Conservation (phyloP, 2,797 vertebrate species). For the Dicrostonyx torquatus region DNA sequence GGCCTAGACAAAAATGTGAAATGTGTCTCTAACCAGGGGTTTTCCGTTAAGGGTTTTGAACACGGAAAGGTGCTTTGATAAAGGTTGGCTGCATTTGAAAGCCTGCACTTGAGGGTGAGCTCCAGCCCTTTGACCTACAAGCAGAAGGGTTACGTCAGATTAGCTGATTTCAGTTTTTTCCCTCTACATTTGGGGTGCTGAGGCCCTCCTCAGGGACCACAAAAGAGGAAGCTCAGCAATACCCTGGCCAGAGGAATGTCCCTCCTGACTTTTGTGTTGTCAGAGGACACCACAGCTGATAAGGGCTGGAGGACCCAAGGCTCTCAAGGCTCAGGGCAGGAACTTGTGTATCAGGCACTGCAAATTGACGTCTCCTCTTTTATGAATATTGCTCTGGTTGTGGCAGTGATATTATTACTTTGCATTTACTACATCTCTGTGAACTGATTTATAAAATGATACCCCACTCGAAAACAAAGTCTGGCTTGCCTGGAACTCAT, state of each 20-base stretch:
- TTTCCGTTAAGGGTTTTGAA: not conserved
- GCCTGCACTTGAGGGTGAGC: not conserved
- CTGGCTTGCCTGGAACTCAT: not conserved
- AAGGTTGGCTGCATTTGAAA: not conserved
- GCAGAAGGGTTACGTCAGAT: not conserved
- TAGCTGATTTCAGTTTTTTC: not conserved
- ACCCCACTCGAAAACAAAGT: not conserved
- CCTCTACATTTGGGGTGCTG: not conserved
- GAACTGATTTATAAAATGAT: conserved; percentile 6
- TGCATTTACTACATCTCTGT: not conserved
- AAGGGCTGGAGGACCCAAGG: not conserved
- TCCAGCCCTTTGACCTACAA: not conserved
- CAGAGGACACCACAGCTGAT: not conserved
- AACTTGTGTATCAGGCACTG: fast-evolving
- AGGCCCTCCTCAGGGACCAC: not conserved
- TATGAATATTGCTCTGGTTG: not conserved
- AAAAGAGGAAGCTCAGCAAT: conserved; percentile 28
- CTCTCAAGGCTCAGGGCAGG: not conserved
- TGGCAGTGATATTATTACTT: not conserved
- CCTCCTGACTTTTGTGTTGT: not conserved
- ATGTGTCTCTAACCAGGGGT: not conserved
- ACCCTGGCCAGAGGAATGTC: not conserved
- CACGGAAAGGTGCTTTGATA: not conserved
- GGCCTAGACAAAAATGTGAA: not conserved
- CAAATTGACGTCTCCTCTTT: not conserved